Percentiles rank a stretch among this genome's conserved stretches.
These are phyloP conservation scores for Chelonoidis abingdonii DNA, from an alignment of 2,113 vertebrate genomes.

Conservation along the genomic window DNA sequence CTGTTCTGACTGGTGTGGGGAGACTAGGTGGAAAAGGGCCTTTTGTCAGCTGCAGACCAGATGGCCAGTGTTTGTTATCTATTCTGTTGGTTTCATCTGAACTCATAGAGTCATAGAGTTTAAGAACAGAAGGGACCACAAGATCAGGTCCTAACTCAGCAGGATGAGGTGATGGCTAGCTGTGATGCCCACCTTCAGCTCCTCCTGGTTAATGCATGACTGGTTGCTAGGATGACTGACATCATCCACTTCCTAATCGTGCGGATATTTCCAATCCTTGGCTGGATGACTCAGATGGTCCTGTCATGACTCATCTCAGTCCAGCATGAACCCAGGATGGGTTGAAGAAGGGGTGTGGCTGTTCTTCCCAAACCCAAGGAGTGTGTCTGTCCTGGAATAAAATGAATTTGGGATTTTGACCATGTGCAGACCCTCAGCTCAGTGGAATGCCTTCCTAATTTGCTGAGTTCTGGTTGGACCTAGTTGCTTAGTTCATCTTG, in stretches of 20 bases:
- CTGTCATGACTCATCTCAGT: constrained; percentile 58
- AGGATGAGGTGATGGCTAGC: not conserved
- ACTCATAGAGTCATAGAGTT: no score
- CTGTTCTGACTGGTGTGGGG: not conserved
- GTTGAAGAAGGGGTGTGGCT: not conserved
- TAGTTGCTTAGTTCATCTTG: constrained; percentile 8
- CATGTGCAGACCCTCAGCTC: not conserved
- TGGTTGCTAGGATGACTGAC: constrained; percentile 42
- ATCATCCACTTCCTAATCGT: not conserved
- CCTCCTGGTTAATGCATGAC: not conserved
- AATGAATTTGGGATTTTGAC: not conserved
- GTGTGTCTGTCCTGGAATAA: not conserved
- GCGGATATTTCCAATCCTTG: constrained; percentile 38
- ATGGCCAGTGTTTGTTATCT: fast-evolving
- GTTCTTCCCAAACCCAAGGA: constrained; percentile 42
- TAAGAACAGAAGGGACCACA: no score
- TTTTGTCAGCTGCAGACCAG: not conserved
- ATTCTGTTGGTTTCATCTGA: not conserved
- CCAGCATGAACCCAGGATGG: constrained; percentile 36
- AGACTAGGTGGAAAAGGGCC: not conserved
- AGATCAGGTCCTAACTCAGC: not conserved
- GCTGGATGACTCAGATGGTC: constrained; percentile 56
- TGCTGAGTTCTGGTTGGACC: not conserved
- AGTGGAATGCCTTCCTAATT: not conserved
- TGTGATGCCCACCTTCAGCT: not conserved